phyloP scores from a whole-genome alignment of 2,113 vertebrate species.

The Excalfactoria chinensis region DNA sequence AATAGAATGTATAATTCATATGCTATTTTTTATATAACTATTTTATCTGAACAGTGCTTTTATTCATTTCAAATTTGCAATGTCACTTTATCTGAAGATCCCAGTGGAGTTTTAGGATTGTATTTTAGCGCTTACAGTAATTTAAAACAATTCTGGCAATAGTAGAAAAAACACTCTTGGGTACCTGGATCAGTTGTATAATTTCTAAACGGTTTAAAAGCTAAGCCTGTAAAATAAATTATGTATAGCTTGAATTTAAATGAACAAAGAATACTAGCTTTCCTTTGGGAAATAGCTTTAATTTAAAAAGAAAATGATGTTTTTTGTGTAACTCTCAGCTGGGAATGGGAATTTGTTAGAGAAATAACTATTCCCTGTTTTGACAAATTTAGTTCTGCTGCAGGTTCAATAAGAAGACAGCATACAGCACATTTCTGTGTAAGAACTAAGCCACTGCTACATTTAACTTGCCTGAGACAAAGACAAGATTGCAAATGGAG shows the following conservation, averaged over 20 bases:
- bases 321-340: constrained; percentile 20
- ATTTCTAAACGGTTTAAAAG: constrained; percentile 72
- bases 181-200: constrained; percentile 44
- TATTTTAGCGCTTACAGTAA: constrained; percentile 64
- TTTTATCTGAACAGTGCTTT: constrained; percentile 38
- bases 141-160: constrained; percentile 55
- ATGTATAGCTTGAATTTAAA: constrained; percentile 56
- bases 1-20: constrained; percentile 19
- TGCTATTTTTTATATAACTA: constrained; percentile 17
- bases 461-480: background rate
- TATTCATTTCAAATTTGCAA: constrained; percentile 40
- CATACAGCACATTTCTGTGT: background rate
- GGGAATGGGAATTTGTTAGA: constrained; percentile 15
- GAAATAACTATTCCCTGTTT: constrained; percentile 9
- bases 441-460: background rate
- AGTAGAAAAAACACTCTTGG: constrained; percentile 41
- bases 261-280: constrained; percentile 56
- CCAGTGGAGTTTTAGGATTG: constrained; percentile 39
- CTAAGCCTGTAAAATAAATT: constrained; percentile 66
- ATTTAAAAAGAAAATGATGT: constrained; percentile 66
- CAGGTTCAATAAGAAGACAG: background rate
- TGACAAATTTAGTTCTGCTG: constrained; percentile 5
- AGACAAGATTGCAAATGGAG: background rate
- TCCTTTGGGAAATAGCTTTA: constrained; percentile 60
- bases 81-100: constrained; percentile 58